phyloP scores from a whole-genome alignment of 2,797 vertebrate genomes.

The Triplophysa bombifrons region DNA sequence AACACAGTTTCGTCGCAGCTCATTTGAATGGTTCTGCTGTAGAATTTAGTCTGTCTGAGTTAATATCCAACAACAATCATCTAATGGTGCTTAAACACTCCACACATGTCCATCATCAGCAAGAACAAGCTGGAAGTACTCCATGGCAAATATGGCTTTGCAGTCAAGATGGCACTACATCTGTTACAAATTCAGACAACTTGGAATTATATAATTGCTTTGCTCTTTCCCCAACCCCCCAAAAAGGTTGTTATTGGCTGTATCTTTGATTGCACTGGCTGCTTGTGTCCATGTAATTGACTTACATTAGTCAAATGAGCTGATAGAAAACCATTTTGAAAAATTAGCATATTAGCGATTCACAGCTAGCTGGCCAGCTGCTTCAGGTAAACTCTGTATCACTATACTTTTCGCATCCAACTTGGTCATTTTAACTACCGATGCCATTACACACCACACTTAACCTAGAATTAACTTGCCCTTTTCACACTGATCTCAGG shows the following conservation, averaged over 20 bases:
- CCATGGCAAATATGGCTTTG: conserved; percentile 45
- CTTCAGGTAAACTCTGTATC: conserved; percentile 43
- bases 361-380: conserved; percentile 61
- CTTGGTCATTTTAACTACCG: conserved; percentile 49
- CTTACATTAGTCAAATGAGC: conserved; percentile 60
- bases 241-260: conserved; percentile 31
- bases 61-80: conserved; percentile 15
- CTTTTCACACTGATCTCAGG: conserved; percentile 20
- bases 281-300: conserved; percentile 55
- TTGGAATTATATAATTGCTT: conserved; percentile 50
- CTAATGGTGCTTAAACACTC: conserved; percentile 26
- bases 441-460: conserved; percentile 21
- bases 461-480: conserved; percentile 29
- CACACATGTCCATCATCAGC: conserved; percentile 42
- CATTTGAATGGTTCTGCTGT: not conserved
- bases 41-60: not conserved
- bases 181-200: conserved; percentile 54
- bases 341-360: conserved; percentile 58
- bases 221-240: conserved; percentile 10
- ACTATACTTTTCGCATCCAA: conserved; percentile 46
- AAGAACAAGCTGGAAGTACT: conserved; percentile 48
- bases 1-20: no score
- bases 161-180: conserved; percentile 57
- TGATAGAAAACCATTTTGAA: conserved; percentile 59
- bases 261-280: conserved; percentile 44